A percentile compares a stretch with the other conserved stretches of the same genome.
phyloP scores from a whole-genome alignment of 2,113 vertebrate genomes.

The Hepsetus odoe region DNA sequence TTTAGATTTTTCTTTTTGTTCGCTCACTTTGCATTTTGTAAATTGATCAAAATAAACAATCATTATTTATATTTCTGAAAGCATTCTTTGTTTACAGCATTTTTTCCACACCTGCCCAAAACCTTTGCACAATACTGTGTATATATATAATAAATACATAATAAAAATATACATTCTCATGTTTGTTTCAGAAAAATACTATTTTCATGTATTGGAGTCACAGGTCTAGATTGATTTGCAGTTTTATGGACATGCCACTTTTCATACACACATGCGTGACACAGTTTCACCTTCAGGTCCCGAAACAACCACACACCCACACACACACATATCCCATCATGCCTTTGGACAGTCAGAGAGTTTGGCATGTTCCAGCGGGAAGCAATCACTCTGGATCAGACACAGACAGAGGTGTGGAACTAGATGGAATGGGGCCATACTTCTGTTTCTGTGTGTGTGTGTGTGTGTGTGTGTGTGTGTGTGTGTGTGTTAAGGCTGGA shows the following conservation, averaged over 20 bases:
- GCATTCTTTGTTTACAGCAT: too few relatives aligned
- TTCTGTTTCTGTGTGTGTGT: constrained; percentile 66
- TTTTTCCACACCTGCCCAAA: too few relatives aligned
- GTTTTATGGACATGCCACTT: neutral
- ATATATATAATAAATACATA: too few relatives aligned
- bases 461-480: constrained; percentile 53
- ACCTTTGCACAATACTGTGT: too few relatives aligned
- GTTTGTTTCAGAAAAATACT: neutral
- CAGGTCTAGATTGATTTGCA: neutral
- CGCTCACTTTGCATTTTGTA: too few relatives aligned
- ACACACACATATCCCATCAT: constrained; percentile 19
- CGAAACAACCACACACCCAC: neutral
- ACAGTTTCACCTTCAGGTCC: neutral
- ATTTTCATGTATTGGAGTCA: neutral
- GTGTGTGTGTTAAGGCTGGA: constrained; percentile 59
- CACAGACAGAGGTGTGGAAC: constrained; percentile 66
- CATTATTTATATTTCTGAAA: too few relatives aligned
- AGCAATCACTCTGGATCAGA: constrained; percentile 70
- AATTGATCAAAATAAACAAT: too few relatives aligned
- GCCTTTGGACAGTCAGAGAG: constrained; percentile 60
- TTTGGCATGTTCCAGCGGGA: constrained; percentile 73
- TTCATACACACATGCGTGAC: neutral
- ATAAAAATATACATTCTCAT: too few relatives aligned
- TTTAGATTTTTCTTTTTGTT: too few relatives aligned
- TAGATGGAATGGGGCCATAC: constrained; percentile 77